These are phyloP conservation scores for Cosmorhoe ocellata DNA, from an alignment of 2,888 invertebrate species.

Conservation along the genomic window DNA sequence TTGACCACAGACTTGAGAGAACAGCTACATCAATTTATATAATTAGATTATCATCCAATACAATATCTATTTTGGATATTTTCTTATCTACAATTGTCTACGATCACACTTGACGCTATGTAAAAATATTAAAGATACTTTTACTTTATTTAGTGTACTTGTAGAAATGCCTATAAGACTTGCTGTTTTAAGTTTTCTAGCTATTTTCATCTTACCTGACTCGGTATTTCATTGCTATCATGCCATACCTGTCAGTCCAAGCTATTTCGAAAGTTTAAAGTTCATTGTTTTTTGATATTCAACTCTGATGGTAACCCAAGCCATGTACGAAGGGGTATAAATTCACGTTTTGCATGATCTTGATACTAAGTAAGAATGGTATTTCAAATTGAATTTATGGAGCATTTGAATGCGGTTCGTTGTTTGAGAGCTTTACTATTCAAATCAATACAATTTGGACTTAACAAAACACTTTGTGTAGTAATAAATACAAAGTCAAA, in stretches of 20 bases:
- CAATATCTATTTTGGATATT: too few species aligned
- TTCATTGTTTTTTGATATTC: slow-evolving; percentile 67
- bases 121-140: too few species aligned
- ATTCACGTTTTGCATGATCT: slow-evolving; percentile 38
- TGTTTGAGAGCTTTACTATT: slow-evolving; percentile 6
- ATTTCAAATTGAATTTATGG: slow-evolving; percentile 31
- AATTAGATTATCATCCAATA: too few species aligned
- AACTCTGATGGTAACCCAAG: slow-evolving; percentile 48
- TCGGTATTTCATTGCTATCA: slow-evolving; percentile 60
- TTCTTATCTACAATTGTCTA: too few species aligned
- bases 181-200: slow-evolving; percentile 35
- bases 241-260: slow-evolving; percentile 56
- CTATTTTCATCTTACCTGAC: slow-evolving; percentile 48
- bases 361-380: slow-evolving; percentile 32
- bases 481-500: too few species aligned
- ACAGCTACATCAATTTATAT: neutral
- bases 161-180: too few species aligned
- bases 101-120: too few species aligned
- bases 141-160: too few species aligned
- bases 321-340: slow-evolving; percentile 34
- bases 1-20: slow-evolving; percentile 5
- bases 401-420: slow-evolving; percentile 1
- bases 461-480: too few species aligned
- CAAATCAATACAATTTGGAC: neutral
- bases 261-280: slow-evolving; percentile 69